Evolutionary conservation across 2,797 vertebrate species (phyloP).

Genomic region (Falco columbarius): DNA sequence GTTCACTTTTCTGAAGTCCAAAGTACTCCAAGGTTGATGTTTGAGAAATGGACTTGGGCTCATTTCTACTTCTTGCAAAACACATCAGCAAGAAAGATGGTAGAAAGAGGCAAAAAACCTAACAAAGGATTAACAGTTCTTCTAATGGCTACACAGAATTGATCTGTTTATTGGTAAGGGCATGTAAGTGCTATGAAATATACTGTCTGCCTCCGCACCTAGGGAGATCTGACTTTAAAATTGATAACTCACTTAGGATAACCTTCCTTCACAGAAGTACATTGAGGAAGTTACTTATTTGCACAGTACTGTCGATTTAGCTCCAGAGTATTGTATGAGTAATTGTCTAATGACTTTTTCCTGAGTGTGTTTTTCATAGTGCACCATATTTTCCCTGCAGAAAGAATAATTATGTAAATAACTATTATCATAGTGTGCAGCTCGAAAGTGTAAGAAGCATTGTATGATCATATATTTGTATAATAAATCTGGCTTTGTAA

Average conservation of each 20-base stretch:
- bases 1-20: not conserved
- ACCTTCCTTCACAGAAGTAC: not conserved
- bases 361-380: not conserved
- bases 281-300: not conserved
- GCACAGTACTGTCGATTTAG: constrained; percentile 28
- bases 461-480: constrained; percentile 27
- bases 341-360: constrained; percentile 52
- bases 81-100: not conserved
- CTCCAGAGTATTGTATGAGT: constrained; percentile 30
- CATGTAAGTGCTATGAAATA: not conserved
- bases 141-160: not conserved
- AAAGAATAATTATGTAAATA: constrained; percentile 73
- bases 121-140: not conserved
- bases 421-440: not conserved
- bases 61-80: not conserved
- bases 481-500: constrained; percentile 25
- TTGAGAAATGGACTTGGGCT: not conserved
- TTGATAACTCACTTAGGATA: not conserved
- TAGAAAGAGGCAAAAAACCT: not conserved
- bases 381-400: constrained; percentile 38
- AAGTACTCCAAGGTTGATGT: not conserved
- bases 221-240: not conserved
- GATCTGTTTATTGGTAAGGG: not conserved
- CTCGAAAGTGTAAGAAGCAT: constrained; percentile 14
- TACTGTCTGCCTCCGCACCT: not conserved